Evolutionary conservation across 37 sponge, comb jelly and placozoan species (phyloP).

Genomic region (Ianthella basta): DNA sequence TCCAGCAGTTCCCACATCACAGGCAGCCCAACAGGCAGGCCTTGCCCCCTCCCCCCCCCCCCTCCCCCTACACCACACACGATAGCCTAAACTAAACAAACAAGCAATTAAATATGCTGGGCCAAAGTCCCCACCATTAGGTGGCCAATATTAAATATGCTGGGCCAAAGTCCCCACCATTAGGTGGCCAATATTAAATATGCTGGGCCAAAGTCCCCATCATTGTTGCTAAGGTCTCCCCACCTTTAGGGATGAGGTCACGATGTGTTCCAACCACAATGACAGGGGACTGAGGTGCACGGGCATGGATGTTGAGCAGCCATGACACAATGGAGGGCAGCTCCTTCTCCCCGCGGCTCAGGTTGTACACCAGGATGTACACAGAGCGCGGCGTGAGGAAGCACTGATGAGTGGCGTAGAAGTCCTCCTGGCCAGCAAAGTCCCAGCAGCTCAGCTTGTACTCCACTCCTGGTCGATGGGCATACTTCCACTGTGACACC

Average conservation of each 20-base stretch:
- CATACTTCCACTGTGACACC: slow-evolving; percentile 70
- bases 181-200: no score
- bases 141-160: no score
- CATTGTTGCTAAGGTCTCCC: not conserved
- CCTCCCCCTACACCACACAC: no score
- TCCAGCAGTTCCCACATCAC: no score
- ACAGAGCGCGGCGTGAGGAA: slow-evolving; percentile 79
- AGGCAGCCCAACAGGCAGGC: no score
- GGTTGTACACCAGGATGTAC: slow-evolving; percentile 74
- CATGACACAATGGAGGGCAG: slow-evolving; percentile 56
- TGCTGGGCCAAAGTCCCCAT: no score
- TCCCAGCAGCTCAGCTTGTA: slow-evolving; percentile 86
- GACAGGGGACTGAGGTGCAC: slow-evolving; percentile 77
- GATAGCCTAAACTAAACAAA: no score
- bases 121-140: no score
- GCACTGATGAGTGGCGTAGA: slow-evolving; percentile 88
- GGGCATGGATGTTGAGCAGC: slow-evolving; percentile 82
- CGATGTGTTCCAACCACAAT: slow-evolving; percentile 78
- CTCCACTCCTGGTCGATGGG: not conserved
- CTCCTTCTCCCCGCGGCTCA: slow-evolving; percentile 52
- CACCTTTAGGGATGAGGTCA: slow-evolving; percentile 50
- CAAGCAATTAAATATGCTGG: no score
- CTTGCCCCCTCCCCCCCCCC: no score
- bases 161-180: no score
- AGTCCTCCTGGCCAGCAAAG: slow-evolving; percentile 92